A percentile compares a stretch with the other conserved stretches of the same genome.
Evolutionary conservation across 2,888 invertebrate species (phyloP).

Genomic region (Apodemia zela): DNA sequence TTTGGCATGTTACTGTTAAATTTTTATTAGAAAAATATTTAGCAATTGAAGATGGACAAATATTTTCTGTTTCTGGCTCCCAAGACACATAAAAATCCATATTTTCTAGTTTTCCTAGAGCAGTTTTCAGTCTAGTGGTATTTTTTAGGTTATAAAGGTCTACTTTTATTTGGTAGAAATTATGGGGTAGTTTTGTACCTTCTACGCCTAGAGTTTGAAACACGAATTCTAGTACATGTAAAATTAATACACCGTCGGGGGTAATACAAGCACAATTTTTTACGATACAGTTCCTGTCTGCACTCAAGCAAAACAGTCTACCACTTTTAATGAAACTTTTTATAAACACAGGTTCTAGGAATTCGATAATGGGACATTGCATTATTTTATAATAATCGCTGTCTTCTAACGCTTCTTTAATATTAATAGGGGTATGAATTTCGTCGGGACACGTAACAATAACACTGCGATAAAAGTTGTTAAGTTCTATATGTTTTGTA

Average conservation of each 20-base stretch:
- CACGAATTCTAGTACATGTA: constrained; percentile 53
- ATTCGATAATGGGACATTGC: constrained; percentile 49
- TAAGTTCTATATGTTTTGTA: constrained; percentile 44
- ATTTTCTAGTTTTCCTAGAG: constrained; percentile 47
- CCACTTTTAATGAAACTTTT: constrained; percentile 61
- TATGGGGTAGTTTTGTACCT: constrained; percentile 53
- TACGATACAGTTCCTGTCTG: constrained; percentile 53
- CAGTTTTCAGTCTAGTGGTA: constrained; percentile 40
- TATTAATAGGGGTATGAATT: constrained; percentile 44
- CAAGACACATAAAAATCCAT: constrained; percentile 56
- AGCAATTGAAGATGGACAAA: constrained; percentile 68
- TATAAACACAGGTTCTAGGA: constrained; percentile 54
- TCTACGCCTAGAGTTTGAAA: constrained; percentile 67
- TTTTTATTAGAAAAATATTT: constrained; percentile 60
- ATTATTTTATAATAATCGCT: constrained; percentile 58
- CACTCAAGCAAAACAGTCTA: constrained; percentile 51
- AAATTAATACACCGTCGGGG: constrained; percentile 54
- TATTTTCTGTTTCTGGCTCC: constrained; percentile 52
- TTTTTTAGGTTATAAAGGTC: constrained; percentile 47
- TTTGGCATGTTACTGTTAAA: constrained; percentile 43
- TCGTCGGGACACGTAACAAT: constrained; percentile 66
- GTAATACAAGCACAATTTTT: constrained; percentile 60
- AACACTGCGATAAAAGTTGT: constrained; percentile 60
- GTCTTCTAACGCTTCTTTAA: constrained; percentile 55
- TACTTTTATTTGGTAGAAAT: constrained; percentile 56